Evolutionary conservation across 1,140 invertebrate genomes (phyloP).

Genomic region (Apis florea): DNA sequence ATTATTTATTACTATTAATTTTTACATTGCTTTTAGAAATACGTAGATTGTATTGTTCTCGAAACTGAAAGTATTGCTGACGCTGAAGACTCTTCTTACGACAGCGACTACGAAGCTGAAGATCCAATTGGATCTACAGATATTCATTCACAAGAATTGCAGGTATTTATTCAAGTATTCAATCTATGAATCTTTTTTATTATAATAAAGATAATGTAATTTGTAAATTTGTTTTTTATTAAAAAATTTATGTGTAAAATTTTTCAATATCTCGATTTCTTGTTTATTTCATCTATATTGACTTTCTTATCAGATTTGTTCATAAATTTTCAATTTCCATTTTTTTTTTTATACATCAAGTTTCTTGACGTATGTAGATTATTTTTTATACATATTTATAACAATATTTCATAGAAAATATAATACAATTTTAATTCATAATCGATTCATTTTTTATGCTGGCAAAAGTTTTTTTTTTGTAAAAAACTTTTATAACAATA

Average conservation of each 20-base stretch:
- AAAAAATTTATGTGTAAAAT: neutral
- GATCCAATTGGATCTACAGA: conserved; percentile 77
- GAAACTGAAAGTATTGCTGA: conserved; percentile 79
- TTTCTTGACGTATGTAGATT: no score
- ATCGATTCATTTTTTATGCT: no score
- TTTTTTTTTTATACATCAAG: no score
- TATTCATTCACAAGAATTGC: conserved; percentile 69
- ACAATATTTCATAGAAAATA: no score
- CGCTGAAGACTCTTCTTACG: conserved; percentile 92
- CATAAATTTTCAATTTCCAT: no score
- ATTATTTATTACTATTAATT: neutral
- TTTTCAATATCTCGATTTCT: no score
- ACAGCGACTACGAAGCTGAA: conserved; percentile 90
- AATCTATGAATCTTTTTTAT: neutral
- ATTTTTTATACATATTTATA: no score
- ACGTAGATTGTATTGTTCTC: conserved; percentile 81
- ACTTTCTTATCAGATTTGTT: neutral
- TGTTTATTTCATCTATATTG: no score
- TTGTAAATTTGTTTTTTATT: neutral
- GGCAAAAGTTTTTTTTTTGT: no score
- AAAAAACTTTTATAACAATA: no score
- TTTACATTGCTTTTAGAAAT: conserved; percentile 78
- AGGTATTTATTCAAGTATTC: conserved; percentile 35
- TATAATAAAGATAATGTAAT: fast-evolving
- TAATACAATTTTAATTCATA: no score